Evolutionary conservation across 2,113 vertebrate genomes (phyloP), one percentile per base, ranked within the genome.

Genomic region (Echinops telfairi): DNA sequence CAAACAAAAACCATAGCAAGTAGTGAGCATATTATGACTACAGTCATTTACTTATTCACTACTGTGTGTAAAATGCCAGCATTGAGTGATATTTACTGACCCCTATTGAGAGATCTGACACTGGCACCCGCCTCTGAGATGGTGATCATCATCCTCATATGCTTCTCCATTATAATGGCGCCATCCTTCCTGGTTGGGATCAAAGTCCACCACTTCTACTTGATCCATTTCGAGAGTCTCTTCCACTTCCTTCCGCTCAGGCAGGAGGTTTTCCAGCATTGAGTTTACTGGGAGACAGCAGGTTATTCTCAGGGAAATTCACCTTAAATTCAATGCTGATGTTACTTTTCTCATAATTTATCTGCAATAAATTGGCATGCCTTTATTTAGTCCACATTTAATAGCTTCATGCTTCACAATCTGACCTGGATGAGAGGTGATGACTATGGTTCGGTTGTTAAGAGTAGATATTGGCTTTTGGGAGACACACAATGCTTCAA

Each of bases 301-400:
- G 99, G 93, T 99, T 99, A 94, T 98, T 98, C 89, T 98, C 98
- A 70, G 99, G 99, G 89, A 99, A 99, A 83, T 98, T 98, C 31
- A 99, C 99, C 90, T 98, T 98, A 96, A 99, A 99, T 92, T 99
- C n/a, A n/a, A n/a, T n/a, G n/a, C 97, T 91, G 99, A 98, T 91
- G 99, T 98, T 62, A 99, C 89, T 99, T 99, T 95, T 99, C 99
- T 0, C 99, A 99, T 71, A 99, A 98, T 91, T n/a, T n/a, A n/a
- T n/a, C n/a, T n/a, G n/a, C 99, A 99, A 85, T 99, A 98, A 94
- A 98, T 98, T 14, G 99, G 99, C 99, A 99, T 99, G n/a, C 99
- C 99, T 97, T 99, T n/a, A n/a, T n/a, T n/a, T n/a, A n/a, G n/a
- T n/a, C n/a, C n/a, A n/a, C 99, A 93, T 98, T 99, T 99, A 17